Evolutionary conservation across 2,888 invertebrate genomes (phyloP), one percentile per base, ranked within the genome.

Genomic region (Pheosia gnoma): DNA sequence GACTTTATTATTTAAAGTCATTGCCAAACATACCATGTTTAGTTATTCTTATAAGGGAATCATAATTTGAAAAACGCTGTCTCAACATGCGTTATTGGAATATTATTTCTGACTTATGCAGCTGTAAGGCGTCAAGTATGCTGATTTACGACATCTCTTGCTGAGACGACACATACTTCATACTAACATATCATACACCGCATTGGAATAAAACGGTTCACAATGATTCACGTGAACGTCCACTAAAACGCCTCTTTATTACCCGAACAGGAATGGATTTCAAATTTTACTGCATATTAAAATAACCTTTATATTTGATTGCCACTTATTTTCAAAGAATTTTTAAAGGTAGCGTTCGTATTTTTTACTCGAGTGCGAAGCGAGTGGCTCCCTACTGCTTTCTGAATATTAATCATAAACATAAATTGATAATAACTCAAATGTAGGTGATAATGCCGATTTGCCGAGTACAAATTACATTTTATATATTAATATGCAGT

Each of bases 231-330:
- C 81, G 72, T 78, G 79, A 84, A 81, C 83, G 78, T 77, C 77
- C 80, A 85, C 86, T 87, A 86, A 89, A 89, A 84, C 72, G 74
- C 78, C 70, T 83, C 83, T 91, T 91, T 90, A 90, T 84, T 79
- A 82, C 85, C 83, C 71, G 74, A 83, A 88, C 87, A 87, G 85
- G 88, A 90, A 91, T 92, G 88, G 88, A 92, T 91, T 91, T 88
- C 78, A 86, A 88, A 88, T 90, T 90, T 91, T 90, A 92, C 86
- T 91, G 89, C 90, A 88, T 91, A 91, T 91, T 91, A 90, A 90
- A 90, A 84, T 90, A 90, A 89, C 88, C 87, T 89, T 88, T 89
- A 87, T 83, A 83, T 91, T 86, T 84, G 86, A 89, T 88, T 83
- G 84, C 85, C 83, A 78, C 82, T 87, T 87, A 85, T 86, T 84